Base-by-base conservation (phyloP, 2,888 invertebrate genomes). In the Megastigmus dorsalis region DNA sequence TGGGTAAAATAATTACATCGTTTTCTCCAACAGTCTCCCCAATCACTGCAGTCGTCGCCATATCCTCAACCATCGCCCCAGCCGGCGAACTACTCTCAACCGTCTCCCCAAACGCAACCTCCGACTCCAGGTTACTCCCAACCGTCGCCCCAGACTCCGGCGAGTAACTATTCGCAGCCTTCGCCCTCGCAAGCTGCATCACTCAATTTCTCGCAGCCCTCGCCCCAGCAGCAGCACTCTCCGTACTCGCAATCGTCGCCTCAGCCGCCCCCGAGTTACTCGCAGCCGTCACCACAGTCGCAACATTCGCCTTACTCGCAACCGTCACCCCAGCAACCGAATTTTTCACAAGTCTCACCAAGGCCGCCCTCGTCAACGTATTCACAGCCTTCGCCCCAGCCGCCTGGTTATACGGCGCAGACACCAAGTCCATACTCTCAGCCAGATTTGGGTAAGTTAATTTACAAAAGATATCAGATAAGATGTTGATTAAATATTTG, bases 71-170 rank as follows among this genome's bases (percentile, higher is more conserved):
- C 81, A 43, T 84, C 84, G 9, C 83, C 84, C 0, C 83, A 77
- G 78, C 54, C 81, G 68, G 3, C 87, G 60, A 87, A 84, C 76
- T 89, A 89, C 76, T 83, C 86, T 2, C 89, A 88, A 73, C 79
- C 84, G 0, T 82, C 85, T 6, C 86, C 86, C 38, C 87, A 88
- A 77, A 73, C 81, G 6, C 80, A 82, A 7, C 79, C 81, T 13
- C 67, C 81, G 6, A 82, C 82, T 65, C 90, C 92, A 36, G 90
- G 89, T 80, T 90, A 90, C 71, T 86, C 86, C n/a, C 86, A 86
- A 71, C 78, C 84, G 0, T 84, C 84, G 3, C 82, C 88, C 1
- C 87, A 86, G 70, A 90, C 81, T n/a, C 81, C 83, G 0, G 81
- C 82, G 3, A 85, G 81, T 63, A 83, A 83, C 71, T 84, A 82